phyloP scores from a whole-genome alignment of 2,888 invertebrate species.

The Chrysopilus asiliformis region DNA sequence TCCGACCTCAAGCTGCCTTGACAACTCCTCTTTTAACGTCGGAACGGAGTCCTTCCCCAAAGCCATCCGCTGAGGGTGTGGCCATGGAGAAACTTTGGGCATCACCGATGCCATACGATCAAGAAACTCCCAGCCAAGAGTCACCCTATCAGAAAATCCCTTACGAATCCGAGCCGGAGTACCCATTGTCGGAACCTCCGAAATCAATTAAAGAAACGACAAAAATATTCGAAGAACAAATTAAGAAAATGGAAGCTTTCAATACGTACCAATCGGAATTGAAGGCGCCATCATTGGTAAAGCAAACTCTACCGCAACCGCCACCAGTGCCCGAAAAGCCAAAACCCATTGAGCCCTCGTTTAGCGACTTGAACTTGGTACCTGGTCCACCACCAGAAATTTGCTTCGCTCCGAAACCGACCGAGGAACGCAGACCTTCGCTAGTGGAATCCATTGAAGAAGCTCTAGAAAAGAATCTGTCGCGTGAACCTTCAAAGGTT shows the following conservation, averaged over 20 bases:
- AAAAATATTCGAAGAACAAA: constrained; percentile 22
- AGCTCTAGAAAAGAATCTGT: constrained; percentile 39
- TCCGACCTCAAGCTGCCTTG: constrained; percentile 30
- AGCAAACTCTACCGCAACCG: constrained; percentile 28
- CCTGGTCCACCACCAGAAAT: constrained; percentile 57
- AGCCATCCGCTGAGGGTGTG: constrained; percentile 49
- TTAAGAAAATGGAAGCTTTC: constrained; percentile 14
- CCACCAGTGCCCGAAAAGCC: constrained; percentile 13
- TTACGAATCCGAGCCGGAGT: not conserved
- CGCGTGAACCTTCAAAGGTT: constrained; percentile 40
- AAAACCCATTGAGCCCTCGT: constrained; percentile 33
- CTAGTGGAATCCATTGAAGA: constrained; percentile 45
- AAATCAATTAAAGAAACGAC: constrained; percentile 23
- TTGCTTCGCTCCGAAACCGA: constrained; percentile 44
- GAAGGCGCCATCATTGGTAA: constrained; percentile 39
- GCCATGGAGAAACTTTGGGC: constrained; percentile 58
- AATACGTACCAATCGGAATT: constrained; percentile 25
- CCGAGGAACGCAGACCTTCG: constrained; percentile 37
- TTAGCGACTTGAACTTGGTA: constrained; percentile 42
- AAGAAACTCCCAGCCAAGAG: constrained; percentile 1
- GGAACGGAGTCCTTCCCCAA: constrained; percentile 37
- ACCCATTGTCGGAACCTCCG: constrained; percentile 14
- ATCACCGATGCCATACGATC: constrained; percentile 23
- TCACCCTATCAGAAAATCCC: constrained; percentile 5
- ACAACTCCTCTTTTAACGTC: constrained; percentile 25